Base-by-base conservation (phyloP, 2,888 invertebrate species). In the Drosophila cognata region DNA sequence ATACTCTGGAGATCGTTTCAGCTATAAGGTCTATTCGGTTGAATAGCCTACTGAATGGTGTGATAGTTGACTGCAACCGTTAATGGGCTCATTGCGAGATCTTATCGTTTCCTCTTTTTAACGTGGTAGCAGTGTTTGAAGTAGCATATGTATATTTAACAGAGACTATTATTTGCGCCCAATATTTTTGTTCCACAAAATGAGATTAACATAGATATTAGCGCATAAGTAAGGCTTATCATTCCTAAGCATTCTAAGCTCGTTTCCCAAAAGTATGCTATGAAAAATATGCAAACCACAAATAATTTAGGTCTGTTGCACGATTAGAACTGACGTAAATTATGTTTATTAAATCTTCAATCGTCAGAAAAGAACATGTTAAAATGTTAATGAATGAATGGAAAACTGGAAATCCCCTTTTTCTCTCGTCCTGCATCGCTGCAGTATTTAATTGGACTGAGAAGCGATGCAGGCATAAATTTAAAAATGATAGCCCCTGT, bases 191-290 rank as follows among this genome's bases (percentile, higher is more conserved):
- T 13, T 35, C 13, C 4, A 38, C 36, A 11, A 53, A 25, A 36
- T 28, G 6, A 25, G 35, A 18, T 18, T 36, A 11, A 36, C 4
- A 21, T 16, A 16, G 13, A 7, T 8, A 8, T 7, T 16, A 1
- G 0, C 21, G 8, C 7, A 16, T 16, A 46, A 46, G 7, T 16
- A 16, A 4, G 25, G 28, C 25, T 46, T 25, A 46, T 16, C 46
- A 25, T 16, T 1, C 0, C 2, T 13, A 31, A 36, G 4, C 11
- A 16, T 6, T 21, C n/a, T 13, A 1, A 18, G 8, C n/a, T 16
- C 13, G 2, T 43, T 51, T 29, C 78, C 78, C 61, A 41, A 75
- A 66, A 75, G 78, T 77, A 72, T 71, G 73, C 75, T 41, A 66
- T 21, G 36, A 8, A 43, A 57, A 43, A 18, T 21, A 18, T 41